phyloP scores from a whole-genome alignment of 1,140 invertebrate genomes.

The Musca vetustissima region DNA sequence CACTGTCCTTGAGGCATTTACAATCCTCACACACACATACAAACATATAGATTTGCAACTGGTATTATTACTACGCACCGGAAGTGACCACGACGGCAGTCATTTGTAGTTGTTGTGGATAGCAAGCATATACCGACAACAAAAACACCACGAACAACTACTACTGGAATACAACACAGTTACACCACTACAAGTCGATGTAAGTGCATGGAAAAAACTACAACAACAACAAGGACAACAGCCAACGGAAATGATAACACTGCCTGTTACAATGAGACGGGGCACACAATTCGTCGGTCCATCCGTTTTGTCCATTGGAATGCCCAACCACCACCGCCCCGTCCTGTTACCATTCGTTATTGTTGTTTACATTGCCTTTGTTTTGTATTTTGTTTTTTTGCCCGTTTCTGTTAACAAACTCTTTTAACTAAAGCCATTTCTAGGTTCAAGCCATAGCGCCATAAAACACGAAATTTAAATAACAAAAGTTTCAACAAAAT shows the following conservation, averaged over 20 bases:
- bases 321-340: too few relatives aligned
- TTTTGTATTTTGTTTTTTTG: background rate
- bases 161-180: background rate
- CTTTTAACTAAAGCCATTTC: conserved; percentile 22
- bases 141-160: background rate
- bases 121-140: background rate
- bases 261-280: conserved; percentile 10
- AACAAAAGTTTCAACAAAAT: conserved; percentile 9
- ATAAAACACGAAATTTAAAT: conserved; percentile 21
- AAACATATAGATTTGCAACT: background rate
- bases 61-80: conserved; percentile 16
- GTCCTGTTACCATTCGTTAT: too few relatives aligned
- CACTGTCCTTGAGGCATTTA: too few relatives aligned
- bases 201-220: background rate
- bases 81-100: conserved; percentile 23
- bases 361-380: background rate
- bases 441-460: conserved; percentile 7
- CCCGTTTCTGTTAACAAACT: background rate
- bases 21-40: background rate
- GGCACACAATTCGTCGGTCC: too few relatives aligned
- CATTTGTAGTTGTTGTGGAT: conserved; percentile 16
- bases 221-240: background rate
- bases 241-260: conserved; percentile 5
- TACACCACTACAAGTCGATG: background rate
- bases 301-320: too few relatives aligned